Evolutionary conservation across 2,113 vertebrate genomes (phyloP).

Genomic region (Dipodomys merriami): DNA sequence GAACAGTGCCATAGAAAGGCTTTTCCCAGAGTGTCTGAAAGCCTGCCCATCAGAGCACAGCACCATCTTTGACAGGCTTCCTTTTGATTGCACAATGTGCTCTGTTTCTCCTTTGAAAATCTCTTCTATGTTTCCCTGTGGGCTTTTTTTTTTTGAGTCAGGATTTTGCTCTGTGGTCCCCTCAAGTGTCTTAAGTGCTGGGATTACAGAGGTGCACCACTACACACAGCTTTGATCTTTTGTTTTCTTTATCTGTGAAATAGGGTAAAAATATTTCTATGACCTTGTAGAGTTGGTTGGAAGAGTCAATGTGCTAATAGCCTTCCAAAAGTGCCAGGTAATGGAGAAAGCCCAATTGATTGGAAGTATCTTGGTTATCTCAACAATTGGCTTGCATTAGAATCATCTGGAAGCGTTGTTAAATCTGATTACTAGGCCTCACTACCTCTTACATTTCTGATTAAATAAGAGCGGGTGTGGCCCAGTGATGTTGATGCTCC

Average conservation of each 20-base stretch:
- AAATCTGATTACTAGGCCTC: neutral
- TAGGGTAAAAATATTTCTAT: neutral
- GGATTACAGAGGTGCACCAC: neutral
- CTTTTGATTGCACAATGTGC: no score
- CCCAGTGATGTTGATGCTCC: neutral
- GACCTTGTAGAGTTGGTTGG: neutral
- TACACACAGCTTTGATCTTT: neutral
- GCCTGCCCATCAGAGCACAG: no score
- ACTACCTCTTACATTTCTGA: neutral
- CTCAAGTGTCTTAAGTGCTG: neutral
- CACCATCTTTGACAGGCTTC: no score
- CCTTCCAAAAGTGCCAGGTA: neutral
- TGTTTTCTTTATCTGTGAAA: neutral
- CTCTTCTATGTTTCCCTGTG: no score
- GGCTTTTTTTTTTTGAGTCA: neutral
- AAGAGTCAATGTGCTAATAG: slow-evolving; percentile 2
- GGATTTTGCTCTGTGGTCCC: neutral
- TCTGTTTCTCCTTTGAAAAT: no score
- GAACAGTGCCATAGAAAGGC: no score
- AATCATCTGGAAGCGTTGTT: neutral
- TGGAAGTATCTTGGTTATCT: neutral
- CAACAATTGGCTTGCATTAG: neutral
- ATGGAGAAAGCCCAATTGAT: neutral
- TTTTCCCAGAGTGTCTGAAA: no score
- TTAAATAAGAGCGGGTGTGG: neutral